These are phyloP conservation scores for Pygmarrhopalites habei DNA, from an alignment of 1,140 invertebrate genomes.

Conservation along the genomic window DNA sequence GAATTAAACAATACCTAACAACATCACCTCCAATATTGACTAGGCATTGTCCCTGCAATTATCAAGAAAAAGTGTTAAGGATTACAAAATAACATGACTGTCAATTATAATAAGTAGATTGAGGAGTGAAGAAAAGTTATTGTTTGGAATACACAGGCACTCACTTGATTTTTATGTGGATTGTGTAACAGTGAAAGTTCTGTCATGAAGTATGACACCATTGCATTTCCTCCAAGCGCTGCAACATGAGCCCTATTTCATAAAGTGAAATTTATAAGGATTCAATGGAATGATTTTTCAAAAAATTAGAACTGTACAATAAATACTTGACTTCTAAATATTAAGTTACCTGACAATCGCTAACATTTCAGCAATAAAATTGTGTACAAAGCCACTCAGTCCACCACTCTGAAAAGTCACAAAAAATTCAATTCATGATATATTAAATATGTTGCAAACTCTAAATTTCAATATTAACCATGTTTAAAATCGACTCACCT, in stretches of 20 bases:
- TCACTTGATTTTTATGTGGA: slow-evolving; percentile 91
- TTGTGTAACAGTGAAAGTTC: slow-evolving; percentile 84
- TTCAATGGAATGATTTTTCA: too few relatives aligned
- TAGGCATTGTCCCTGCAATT: slow-evolving; percentile 76
- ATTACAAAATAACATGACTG: too few relatives aligned
- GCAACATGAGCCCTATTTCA: slow-evolving; percentile 86
- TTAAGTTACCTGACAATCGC: too few relatives aligned
- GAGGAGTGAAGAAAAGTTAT: too few relatives aligned
- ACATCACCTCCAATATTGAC: slow-evolving; percentile 92
- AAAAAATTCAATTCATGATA: neutral
- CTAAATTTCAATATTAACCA: too few relatives aligned
- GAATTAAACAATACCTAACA: slow-evolving; percentile 58
- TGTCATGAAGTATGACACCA: slow-evolving; percentile 87
- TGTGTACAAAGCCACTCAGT: slow-evolving; percentile 85
- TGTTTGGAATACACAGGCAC: too few relatives aligned
- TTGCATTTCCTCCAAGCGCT: slow-evolving; percentile 88
- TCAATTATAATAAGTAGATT: too few relatives aligned
- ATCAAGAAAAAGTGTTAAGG: slow-evolving; percentile 24
- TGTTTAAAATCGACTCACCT: too few relatives aligned
- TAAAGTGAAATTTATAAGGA: too few relatives aligned
- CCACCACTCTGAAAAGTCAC: slow-evolving; percentile 60
- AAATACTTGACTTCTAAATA: too few relatives aligned
- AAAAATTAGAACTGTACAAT: too few relatives aligned
- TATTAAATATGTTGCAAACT: too few relatives aligned
- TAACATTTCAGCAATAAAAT: slow-evolving; percentile 82